phyloP scores from a whole-genome alignment of 2,888 invertebrate genomes.

The Steromphala cineraria region DNA sequence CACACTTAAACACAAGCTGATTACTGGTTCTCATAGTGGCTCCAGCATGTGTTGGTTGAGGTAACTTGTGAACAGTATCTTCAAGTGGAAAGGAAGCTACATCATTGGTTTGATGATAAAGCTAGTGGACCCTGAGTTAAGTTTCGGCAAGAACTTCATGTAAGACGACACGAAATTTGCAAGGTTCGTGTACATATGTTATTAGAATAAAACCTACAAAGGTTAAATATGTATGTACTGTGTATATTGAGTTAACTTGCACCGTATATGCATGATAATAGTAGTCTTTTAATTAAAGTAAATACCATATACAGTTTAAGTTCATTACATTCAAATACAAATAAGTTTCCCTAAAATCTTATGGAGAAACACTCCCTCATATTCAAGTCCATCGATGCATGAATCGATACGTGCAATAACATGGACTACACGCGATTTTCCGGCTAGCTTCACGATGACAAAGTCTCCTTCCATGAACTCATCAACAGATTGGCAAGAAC shows the following conservation, averaged over 20 bases:
- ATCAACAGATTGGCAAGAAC: too few relatives aligned
- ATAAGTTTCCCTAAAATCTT: background rate
- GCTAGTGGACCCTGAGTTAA: background rate
- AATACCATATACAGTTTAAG: too few relatives aligned
- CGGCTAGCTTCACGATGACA: background rate
- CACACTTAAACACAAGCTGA: background rate
- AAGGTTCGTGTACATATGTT: too few relatives aligned
- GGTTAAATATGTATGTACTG: too few relatives aligned
- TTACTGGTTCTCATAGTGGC: background rate
- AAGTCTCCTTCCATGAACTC: conserved; percentile 13
- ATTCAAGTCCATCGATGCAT: background rate
- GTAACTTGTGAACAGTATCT: background rate
- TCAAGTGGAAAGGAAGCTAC: conserved; percentile 6
- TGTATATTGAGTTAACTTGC: too few relatives aligned
- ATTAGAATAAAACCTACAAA: too few relatives aligned
- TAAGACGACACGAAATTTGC: too few relatives aligned
- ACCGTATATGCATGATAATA: too few relatives aligned
- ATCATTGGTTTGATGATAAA: background rate
- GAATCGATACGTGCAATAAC: background rate
- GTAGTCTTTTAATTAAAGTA: too few relatives aligned
- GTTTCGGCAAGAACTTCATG: too few relatives aligned
- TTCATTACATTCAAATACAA: too few relatives aligned
- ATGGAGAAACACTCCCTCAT: background rate
- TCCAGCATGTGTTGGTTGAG: background rate
- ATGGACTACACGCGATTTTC: background rate